phyloP scores from a whole-genome alignment of 2,888 invertebrate species.

The Agrilus biguttatus region DNA sequence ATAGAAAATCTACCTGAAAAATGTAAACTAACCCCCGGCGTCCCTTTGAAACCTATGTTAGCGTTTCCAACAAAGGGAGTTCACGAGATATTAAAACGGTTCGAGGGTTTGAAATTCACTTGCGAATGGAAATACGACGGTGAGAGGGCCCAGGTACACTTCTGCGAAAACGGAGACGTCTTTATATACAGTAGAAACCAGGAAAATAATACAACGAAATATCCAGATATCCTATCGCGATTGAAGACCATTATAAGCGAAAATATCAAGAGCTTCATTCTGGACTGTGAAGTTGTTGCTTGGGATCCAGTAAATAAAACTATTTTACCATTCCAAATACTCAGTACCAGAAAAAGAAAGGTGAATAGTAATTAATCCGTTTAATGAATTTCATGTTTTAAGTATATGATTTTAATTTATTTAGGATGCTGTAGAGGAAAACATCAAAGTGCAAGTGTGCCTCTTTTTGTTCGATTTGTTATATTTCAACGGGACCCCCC shows the following conservation, averaged over 20 bases:
- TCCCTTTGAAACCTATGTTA: constrained; percentile 96
- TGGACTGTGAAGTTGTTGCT: constrained; percentile 96
- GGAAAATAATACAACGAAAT: constrained; percentile 86
- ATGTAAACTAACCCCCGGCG: constrained; percentile 80
- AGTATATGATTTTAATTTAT: constrained; percentile 10
- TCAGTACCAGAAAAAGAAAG: constrained; percentile 91
- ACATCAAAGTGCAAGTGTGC: constrained; percentile 70
- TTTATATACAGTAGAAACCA: constrained; percentile 91
- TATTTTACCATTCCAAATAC: constrained; percentile 91
- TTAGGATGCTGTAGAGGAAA: constrained; percentile 56
- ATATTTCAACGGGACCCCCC: constrained; percentile 73
- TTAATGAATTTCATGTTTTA: neutral
- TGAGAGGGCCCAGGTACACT: constrained; percentile 91
- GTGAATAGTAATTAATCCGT: constrained; percentile 33
- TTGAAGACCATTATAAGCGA: constrained; percentile 42
- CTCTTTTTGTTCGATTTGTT: constrained; percentile 94
- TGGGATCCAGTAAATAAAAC: constrained; percentile 78
- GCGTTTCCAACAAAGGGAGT: constrained; percentile 96
- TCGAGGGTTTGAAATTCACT: constrained; percentile 66
- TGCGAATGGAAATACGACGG: constrained; percentile 99
- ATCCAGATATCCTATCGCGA: constrained; percentile 80
- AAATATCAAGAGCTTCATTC: constrained; percentile 63
- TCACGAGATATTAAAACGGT: constrained; percentile 68
- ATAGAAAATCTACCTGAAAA: constrained; percentile 55
- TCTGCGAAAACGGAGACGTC: constrained; percentile 49